phyloP scores from a whole-genome alignment of 2,888 invertebrate species.

The Platycheirus albimanus region DNA sequence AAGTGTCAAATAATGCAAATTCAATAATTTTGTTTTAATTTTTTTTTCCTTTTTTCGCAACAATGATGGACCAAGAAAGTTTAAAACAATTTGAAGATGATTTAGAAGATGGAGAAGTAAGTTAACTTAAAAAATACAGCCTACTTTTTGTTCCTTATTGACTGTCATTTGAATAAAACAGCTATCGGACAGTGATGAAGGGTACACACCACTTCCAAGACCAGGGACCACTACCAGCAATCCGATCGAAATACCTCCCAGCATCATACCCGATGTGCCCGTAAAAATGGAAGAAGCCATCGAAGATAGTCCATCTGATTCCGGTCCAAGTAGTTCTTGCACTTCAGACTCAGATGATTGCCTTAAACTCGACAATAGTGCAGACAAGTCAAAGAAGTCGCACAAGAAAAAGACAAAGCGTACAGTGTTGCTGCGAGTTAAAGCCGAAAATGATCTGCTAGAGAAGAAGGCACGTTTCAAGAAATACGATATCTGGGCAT shows the following conservation, averaged over 20 bases:
- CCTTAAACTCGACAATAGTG: constrained; percentile 76
- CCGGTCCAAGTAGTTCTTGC: constrained; percentile 77
- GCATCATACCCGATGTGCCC: constrained; percentile 42
- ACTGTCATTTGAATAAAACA: constrained; percentile 62
- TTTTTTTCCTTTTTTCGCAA: constrained; percentile 12
- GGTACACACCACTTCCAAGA: constrained; percentile 81
- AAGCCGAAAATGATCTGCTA: constrained; percentile 66
- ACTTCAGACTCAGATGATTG: constrained; percentile 80
- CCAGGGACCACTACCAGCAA: constrained; percentile 75
- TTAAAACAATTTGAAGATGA: constrained; percentile 85
- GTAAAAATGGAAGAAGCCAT: constrained; percentile 68
- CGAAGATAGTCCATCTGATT: constrained; percentile 78
- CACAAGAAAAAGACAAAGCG: constrained; percentile 78
- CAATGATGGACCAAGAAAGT: constrained; percentile 85
- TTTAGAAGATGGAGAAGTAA: constrained; percentile 88
- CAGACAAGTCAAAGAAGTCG: constrained; percentile 75
- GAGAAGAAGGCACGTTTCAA: constrained; percentile 83
- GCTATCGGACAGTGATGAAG: constrained; percentile 81
- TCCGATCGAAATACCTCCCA: constrained; percentile 52
- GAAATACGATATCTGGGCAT: constrained; percentile 91
- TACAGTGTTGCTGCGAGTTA: constrained; percentile 79
- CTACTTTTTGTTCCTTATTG: background rate
- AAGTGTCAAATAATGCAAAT: constrained; percentile 61
- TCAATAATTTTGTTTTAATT: constrained; percentile 8
- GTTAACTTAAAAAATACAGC: constrained; percentile 58